Percentiles rank a stretch among this genome's conserved stretches.
phyloP scores from a whole-genome alignment of 2,113 vertebrate species.

The Puffinus mauretanicus region DNA sequence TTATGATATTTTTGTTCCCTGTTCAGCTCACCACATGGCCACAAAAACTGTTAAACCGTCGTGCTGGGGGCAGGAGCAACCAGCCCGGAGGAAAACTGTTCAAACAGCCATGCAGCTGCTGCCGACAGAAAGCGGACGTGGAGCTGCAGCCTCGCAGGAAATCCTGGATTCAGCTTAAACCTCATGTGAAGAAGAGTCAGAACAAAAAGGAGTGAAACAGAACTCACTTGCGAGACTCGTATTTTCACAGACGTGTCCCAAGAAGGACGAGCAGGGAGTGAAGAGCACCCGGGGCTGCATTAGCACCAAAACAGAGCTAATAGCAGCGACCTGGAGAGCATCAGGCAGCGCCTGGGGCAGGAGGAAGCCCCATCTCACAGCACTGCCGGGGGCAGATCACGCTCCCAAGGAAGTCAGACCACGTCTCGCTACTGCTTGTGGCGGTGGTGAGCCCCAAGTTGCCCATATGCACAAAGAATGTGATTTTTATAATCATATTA shows the following conservation, averaged over 20 bases:
- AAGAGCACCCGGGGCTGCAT: fast-evolving
- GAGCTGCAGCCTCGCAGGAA: not conserved
- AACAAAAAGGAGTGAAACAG: not conserved
- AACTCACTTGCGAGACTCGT: not conserved
- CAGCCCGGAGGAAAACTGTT: not conserved
- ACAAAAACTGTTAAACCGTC: not conserved
- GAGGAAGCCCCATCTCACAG: not conserved
- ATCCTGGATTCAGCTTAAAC: not conserved
- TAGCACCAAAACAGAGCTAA: not conserved
- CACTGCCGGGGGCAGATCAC: fast-evolving
- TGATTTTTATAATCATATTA: constrained; percentile 42
- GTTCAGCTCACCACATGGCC: not conserved
- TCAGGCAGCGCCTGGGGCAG: not conserved
- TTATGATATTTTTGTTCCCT: not conserved
- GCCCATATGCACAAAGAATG: not conserved
- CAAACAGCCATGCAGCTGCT: not conserved
- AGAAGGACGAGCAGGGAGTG: not conserved
- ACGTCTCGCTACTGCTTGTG: fast-evolving
- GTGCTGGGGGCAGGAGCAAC: not conserved
- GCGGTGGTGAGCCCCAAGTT: not conserved
- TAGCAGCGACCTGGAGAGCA: not conserved
- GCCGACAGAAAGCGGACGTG: not conserved
- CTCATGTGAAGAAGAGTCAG: not conserved
- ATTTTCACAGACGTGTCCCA: fast-evolving
- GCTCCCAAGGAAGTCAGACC: not conserved